Evolutionary conservation across 23 tunicate genomes (phyloP).

Genomic region (Styela clava): DNA sequence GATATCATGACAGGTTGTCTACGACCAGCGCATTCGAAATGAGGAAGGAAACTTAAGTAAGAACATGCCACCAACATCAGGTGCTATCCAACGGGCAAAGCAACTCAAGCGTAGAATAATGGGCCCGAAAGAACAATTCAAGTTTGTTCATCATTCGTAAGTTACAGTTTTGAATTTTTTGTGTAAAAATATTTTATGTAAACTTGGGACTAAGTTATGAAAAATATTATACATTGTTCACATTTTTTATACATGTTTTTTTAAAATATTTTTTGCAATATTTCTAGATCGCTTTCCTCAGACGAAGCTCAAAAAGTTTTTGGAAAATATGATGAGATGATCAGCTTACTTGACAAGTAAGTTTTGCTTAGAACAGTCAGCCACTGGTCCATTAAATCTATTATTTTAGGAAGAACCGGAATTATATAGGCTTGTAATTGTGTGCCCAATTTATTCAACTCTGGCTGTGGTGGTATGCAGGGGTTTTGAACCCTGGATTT

Average conservation of each 20-base stretch:
- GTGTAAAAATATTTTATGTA: too few relatives aligned
- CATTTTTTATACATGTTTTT: too few relatives aligned
- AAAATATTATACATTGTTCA: too few relatives aligned
- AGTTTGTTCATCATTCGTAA: constrained; percentile 73
- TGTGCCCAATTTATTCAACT: too few relatives aligned
- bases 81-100: constrained; percentile 61
- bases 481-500: too few relatives aligned
- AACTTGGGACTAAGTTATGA: not conserved
- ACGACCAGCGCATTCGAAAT: constrained; percentile 44
- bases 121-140: constrained; percentile 69
- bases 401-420: too few relatives aligned
- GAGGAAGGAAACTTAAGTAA: constrained; percentile 42
- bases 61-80: constrained; percentile 92
- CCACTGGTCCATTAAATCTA: too few relatives aligned
- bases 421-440: too few relatives aligned
- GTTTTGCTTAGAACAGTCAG: not conserved
- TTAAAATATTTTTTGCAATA: not conserved
- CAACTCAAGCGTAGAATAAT: constrained; percentile 53
- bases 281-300: constrained; percentile 21
- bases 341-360: constrained; percentile 55
- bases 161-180: constrained; percentile 11
- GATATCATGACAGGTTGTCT: constrained; percentile 69
- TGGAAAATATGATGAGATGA: constrained; percentile 81
- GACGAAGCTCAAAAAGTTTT: constrained; percentile 65
- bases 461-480: too few relatives aligned